Evolutionary conservation across 2,113 vertebrate species (phyloP).

Genomic region (Platysternon megacephalum): DNA sequence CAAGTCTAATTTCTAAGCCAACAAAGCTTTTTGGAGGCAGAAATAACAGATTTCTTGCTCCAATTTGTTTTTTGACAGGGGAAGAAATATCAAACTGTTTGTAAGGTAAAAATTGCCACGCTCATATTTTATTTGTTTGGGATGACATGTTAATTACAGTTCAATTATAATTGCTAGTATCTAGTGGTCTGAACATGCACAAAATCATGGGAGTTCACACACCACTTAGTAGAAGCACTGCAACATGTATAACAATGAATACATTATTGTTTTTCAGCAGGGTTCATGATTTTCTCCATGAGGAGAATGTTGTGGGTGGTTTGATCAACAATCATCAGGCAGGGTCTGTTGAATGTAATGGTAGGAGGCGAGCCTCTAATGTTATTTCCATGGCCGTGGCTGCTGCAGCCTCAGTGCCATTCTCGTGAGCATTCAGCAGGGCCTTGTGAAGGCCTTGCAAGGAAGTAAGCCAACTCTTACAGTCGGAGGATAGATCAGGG

Average conservation of each 20-base stretch:
- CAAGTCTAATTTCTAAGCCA: too few species aligned
- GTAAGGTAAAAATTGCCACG: too few species aligned
- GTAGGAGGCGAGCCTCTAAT: slow-evolving; percentile 54
- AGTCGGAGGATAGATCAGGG: too few species aligned
- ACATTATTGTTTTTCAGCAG: slow-evolving; percentile 50
- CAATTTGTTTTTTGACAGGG: too few species aligned
- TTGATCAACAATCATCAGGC: slow-evolving; percentile 80
- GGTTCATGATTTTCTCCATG: slow-evolving; percentile 86
- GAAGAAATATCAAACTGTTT: too few species aligned
- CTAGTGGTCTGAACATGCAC: rapidly evolving
- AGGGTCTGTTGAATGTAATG: slow-evolving; percentile 80
- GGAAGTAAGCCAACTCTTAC: neutral
- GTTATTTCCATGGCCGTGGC: slow-evolving; percentile 79
- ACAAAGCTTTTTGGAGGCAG: too few species aligned
- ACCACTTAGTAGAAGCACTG: rapidly evolving
- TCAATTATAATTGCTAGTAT: neutral
- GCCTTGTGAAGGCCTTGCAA: slow-evolving; percentile 87
- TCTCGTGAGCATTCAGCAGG: slow-evolving; percentile 86
- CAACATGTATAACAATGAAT: neutral
- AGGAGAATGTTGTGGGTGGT: slow-evolving; percentile 78
- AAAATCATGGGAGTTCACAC: neutral
- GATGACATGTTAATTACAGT: too few species aligned
- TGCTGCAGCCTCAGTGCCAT: slow-evolving; percentile 81
- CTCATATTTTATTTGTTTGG: too few species aligned
- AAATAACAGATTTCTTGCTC: too few species aligned